Base-by-base conservation (phyloP, 1,140 invertebrate genomes). In the Neoseiulus cucumeris region DNA sequence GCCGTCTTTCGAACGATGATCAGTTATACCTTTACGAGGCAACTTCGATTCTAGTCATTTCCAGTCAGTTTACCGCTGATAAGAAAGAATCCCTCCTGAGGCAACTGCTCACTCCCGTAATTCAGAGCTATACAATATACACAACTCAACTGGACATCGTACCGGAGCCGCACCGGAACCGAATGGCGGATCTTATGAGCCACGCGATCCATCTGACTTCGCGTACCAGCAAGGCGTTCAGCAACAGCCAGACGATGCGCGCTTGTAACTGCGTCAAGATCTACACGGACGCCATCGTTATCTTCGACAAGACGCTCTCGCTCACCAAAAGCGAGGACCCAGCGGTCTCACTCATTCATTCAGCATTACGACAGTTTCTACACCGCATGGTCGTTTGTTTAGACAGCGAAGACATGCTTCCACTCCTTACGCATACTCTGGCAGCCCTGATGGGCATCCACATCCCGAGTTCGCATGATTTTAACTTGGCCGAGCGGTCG, bases 371-470 rank as follows among this genome's bases (percentile, higher is more conserved):
- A 4, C 80, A 82, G 72, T 80, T 79, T 69, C 72, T 82, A 59
- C 81, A 83, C 70, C 74, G 81, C 22, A 78, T 82, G 76, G 79
- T 82, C 7, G 80, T 83, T 20, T 83, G 81, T 72, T 69, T 83
- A 51, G 80, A 81, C 68, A 75, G 74, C 30, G 47, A 17, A 41
- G 80, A 81, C 69, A 73, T 82, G 14, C 68, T 83, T n/a, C 80
- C 80, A 0, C 78, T 78, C 67, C 73, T 82, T 42, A 80, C 80
- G 6, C 30, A 73, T 2, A 77, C 79, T 4, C 76, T 82, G 25
- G 75, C 80, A 68, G 73, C 73, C 64, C n/a, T 68, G 18, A 18
- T 69, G 2, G 28, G 44, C 2, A 25, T 42, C 41, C 51, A 65
- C 22, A 72, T 82, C 30, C 72, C 82, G 7, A 79, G 77, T 66